phyloP scores from a whole-genome alignment of 2,888 invertebrate species.

The Drosophila maculinotata region DNA sequence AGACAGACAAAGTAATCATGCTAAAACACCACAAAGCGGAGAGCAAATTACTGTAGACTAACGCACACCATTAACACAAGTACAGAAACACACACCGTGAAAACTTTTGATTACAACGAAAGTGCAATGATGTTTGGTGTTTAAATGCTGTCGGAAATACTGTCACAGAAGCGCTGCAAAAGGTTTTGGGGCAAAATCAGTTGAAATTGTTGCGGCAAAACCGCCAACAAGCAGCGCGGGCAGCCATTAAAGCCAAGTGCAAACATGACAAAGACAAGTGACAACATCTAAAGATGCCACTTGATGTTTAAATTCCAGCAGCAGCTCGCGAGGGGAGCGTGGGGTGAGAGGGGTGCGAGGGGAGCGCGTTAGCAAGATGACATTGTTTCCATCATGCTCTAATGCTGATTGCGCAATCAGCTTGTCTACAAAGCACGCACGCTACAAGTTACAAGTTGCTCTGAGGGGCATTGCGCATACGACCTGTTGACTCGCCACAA shows the following conservation, averaged over 20 bases:
- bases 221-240: conserved; percentile 10
- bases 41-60: conserved; percentile 58
- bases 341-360: too few species aligned
- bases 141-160: conserved; percentile 20
- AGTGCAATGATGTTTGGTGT: conserved; percentile 51
- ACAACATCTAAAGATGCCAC: conserved; percentile 68
- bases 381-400: conserved; percentile 47
- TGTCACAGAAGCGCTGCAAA: conserved; percentile 36
- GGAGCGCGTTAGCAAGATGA: conserved; percentile 21
- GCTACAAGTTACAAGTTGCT: conserved; percentile 4
- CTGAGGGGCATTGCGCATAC: conserved; percentile 44
- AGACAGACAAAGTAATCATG: conserved; percentile 61
- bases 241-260: conserved; percentile 67
- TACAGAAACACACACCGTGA: not conserved
- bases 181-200: conserved; percentile 34
- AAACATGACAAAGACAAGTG: conserved; percentile 73
- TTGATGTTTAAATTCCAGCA: conserved; percentile 62
- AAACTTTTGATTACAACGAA: conserved; percentile 48
- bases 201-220: conserved; percentile 42
- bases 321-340: too few species aligned
- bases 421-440: conserved; percentile 19
- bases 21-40: conserved; percentile 63
- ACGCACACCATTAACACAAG: conserved; percentile 32
- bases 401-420: conserved; percentile 74
- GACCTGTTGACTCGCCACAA: conserved; percentile 53